phyloP scores from a whole-genome alignment of 2,888 invertebrate genomes.

The Phalangium opilio region DNA sequence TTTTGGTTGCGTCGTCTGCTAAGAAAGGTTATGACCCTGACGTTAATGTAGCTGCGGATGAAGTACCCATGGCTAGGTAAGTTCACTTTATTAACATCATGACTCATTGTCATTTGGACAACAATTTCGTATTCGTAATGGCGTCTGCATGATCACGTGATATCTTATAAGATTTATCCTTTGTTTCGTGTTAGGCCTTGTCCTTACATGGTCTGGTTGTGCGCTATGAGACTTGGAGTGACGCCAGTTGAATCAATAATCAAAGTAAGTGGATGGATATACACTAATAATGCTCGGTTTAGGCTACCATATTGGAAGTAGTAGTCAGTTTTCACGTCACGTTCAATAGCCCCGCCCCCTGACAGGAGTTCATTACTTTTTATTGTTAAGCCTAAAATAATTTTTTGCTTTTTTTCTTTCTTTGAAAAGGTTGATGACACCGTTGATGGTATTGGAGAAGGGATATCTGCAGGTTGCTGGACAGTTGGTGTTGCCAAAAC shows the following conservation, averaged over 20 bases:
- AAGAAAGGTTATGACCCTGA: constrained; percentile 29
- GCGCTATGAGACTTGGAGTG: constrained; percentile 30
- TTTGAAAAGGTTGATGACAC: constrained; percentile 8
- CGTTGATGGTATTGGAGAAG: constrained; percentile 7
- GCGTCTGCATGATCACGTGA: no score
- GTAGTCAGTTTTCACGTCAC: no score
- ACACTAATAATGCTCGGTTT: no score
- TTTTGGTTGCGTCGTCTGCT: constrained; percentile 25
- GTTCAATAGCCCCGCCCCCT: no score
- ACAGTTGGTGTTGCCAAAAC: neutral
- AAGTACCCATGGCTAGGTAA: constrained; percentile 29
- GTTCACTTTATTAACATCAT: no score
- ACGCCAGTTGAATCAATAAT: constrained; percentile 20
- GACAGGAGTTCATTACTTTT: no score
- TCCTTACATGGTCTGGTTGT: constrained; percentile 33
- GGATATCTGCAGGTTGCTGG: constrained; percentile 1
- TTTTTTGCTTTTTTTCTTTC: neutral
- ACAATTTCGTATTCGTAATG: no score
- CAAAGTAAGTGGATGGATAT: no score
- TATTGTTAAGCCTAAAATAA: neutral
- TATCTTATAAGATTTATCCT: no score
- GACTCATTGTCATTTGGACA: no score
- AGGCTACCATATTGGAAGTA: no score
- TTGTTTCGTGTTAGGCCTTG: no score
- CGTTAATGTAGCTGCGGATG: constrained; percentile 30